Evolutionary conservation across 2,888 invertebrate species (phyloP).

Genomic region (Temnothorax unifasciatus): DNA sequence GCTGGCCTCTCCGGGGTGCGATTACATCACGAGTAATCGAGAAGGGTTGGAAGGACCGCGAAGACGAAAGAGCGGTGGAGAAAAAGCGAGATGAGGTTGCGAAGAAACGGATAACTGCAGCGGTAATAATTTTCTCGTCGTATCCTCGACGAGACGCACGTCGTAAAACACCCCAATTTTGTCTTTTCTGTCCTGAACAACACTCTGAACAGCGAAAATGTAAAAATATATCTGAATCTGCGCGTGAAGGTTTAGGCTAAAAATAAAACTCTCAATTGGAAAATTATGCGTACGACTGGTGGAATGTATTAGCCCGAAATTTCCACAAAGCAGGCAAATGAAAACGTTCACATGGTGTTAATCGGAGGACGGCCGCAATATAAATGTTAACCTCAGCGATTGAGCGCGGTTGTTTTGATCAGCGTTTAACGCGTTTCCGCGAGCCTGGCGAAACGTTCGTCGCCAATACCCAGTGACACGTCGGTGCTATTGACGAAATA

Average conservation of each 20-base stretch:
- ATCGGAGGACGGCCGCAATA: constrained; percentile 42
- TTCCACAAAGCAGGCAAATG: constrained; percentile 9
- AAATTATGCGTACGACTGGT: constrained; percentile 8
- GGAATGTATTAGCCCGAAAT: neutral
- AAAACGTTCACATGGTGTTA: constrained; percentile 27
- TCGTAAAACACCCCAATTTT: neutral
- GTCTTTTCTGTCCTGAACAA: neutral
- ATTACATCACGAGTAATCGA: constrained; percentile 54
- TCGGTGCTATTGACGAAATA: constrained; percentile 51
- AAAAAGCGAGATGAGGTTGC: neutral
- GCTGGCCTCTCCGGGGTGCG: constrained; percentile 57
- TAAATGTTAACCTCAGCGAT: constrained; percentile 54
- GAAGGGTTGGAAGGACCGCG: neutral
- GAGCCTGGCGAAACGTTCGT: constrained; percentile 30
- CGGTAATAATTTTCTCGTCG: constrained; percentile 35
- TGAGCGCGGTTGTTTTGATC: constrained; percentile 54
- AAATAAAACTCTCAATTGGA: neutral
- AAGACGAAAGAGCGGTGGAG: neutral
- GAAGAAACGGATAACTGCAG: constrained; percentile 47
- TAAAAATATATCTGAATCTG: neutral
- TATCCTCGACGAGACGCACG: neutral
- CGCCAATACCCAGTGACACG: constrained; percentile 21
- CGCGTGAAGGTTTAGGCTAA: neutral
- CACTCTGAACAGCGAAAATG: neutral
- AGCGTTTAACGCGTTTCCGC: constrained; percentile 48